Base-by-base conservation (phyloP, 2,888 invertebrate species). In the Agonopterix alstromeriana region DNA sequence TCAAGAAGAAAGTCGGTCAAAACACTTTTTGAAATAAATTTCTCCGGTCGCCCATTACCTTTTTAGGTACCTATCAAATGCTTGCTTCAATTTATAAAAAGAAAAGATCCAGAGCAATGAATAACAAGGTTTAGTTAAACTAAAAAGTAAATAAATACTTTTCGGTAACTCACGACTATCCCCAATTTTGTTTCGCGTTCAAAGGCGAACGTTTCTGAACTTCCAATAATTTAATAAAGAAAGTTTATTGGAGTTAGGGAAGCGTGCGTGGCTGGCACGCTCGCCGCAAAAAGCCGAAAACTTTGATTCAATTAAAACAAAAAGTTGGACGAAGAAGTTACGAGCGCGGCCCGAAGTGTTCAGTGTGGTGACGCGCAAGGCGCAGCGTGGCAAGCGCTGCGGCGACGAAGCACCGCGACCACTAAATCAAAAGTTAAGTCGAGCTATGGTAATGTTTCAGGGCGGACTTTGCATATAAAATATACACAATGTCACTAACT, bases 161-260 rank as follows among this genome's bases (percentile, higher is more conserved):
- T n/a, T 38, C 10, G 69, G 67, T 69, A 73, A 78, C 73, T 77
- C 70, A 67, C 61, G 73, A 77, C 75, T 79, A 82, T 78, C 68
- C 70, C 66, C 73, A 80, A 82, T 80, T 74, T 76, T 78, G 74
- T 78, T 82, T 80, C 79, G 68, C 75, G 77, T 80, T 83, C 84
- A 84, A 87, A 87, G 82, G 79, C 78, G 81, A 84, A 82, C 80
- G 80, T 82, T 85, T 82, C 85, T 78, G 77, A 84, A 84, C 84
- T 83, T 77, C 82, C 83, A 84, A 88, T 88, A 87, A 87, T 88
- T 86, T 87, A 87, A 88, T 88, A 88, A 86, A 82, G 83, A 86
- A 88, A 87, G 80, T 88, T 87, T 80, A 70, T 70, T 64, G 67
- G 61, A 70, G 71, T 70, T 68, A 60, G 75, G 73, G 69, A 75